Percentiles rank a stretch among this genome's conserved stretches.
phyloP scores from a whole-genome alignment of 1,140 invertebrate species.

The Drosophila sp. region DNA sequence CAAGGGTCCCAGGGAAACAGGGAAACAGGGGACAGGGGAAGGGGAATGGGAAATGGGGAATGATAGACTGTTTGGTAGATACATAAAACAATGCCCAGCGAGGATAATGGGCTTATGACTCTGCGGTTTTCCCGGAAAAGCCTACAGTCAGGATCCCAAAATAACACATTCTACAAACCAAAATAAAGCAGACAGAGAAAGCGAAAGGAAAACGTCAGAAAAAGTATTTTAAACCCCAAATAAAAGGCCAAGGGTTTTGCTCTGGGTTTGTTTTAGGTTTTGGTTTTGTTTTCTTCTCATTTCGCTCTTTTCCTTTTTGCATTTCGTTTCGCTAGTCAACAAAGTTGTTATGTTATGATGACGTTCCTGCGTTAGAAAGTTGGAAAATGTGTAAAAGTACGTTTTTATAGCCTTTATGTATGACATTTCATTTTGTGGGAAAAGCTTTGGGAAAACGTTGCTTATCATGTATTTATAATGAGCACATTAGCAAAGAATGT shows the following conservation, averaged over 20 bases:
- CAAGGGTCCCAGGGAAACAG: neutral
- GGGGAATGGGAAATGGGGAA: neutral
- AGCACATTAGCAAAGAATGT: constrained; percentile 46
- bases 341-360: constrained; percentile 79
- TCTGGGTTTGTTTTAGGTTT: constrained; percentile 31
- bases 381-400: constrained; percentile 22
- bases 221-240: constrained; percentile 50
- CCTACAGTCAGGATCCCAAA: constrained; percentile 19
- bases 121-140: constrained; percentile 67
- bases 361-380: constrained; percentile 44
- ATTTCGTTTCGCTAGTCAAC: constrained; percentile 59
- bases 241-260: constrained; percentile 62
- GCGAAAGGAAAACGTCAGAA: constrained; percentile 16
- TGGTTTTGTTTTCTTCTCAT: neutral
- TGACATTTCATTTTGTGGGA: constrained; percentile 45
- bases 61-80: constrained; percentile 24
- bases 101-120: constrained; percentile 79
- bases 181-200: constrained; percentile 2
- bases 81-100: constrained; percentile 44
- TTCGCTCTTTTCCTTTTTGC: too few species aligned
- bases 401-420: constrained; percentile 27
- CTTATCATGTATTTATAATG: constrained; percentile 71
- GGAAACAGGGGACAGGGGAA: neutral
- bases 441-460: constrained; percentile 32
- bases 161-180: constrained; percentile 33